A percentile compares a stretch with the other conserved stretches of the same genome.
Evolutionary conservation across 2,888 invertebrate genomes (phyloP).

Genomic region (Rotaria sp.): DNA sequence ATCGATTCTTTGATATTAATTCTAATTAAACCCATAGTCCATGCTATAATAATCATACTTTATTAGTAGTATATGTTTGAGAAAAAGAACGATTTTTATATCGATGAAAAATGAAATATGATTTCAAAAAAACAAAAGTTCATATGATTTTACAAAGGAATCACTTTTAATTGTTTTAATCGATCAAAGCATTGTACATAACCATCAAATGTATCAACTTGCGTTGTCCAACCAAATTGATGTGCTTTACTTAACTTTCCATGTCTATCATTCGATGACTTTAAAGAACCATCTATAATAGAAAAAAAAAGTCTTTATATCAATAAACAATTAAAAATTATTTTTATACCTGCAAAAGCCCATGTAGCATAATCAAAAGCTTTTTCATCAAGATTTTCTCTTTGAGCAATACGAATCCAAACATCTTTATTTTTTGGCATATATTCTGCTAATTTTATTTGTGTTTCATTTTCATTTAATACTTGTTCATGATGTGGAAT

Average conservation of each 20-base stretch:
- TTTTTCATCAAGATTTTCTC: neutral
- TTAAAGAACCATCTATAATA: neutral
- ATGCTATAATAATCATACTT: no score
- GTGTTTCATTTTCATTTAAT: neutral
- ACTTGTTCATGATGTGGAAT: neutral
- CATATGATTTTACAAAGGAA: neutral
- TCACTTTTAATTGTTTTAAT: slow-evolving; percentile 1
- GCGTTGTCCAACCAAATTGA: neutral
- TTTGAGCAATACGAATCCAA: neutral
- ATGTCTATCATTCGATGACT: neutral
- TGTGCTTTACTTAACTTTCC: neutral
- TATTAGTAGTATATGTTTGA: no score
- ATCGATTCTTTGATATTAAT: no score
- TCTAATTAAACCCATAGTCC: no score
- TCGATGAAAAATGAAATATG: no score
- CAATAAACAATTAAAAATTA: no score
- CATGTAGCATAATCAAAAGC: slow-evolving; percentile 17
- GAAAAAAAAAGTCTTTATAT: no score
- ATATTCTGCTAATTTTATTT: neutral
- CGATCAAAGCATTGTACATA: neutral
- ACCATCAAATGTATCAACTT: neutral
- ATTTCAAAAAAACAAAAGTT: no score
- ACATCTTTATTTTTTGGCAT: neutral
- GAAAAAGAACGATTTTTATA: no score
- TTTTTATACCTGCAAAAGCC: neutral